phyloP scores from a whole-genome alignment of 2,797 vertebrate species.

The Thalassophryne amazonica region DNA sequence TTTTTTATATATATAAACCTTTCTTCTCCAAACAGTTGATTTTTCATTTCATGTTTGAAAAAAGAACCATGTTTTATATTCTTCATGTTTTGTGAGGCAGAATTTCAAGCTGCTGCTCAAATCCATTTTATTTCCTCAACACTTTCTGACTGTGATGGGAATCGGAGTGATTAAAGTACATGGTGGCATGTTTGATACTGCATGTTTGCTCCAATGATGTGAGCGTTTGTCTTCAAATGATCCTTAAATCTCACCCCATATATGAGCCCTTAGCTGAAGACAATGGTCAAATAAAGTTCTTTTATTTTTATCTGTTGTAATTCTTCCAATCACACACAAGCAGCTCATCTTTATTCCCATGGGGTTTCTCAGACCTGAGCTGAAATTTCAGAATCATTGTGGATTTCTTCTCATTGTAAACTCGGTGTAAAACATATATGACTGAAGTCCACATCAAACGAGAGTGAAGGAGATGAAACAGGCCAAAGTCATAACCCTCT shows the following conservation, averaged over 20 bases:
- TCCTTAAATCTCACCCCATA: slow-evolving; percentile 21
- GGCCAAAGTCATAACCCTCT: background rate
- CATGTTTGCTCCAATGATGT: slow-evolving; percentile 40
- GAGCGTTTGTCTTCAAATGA: slow-evolving; percentile 28
- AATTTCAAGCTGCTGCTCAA: slow-evolving; percentile 29
- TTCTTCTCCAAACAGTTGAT: no score
- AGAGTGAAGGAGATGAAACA: slow-evolving; percentile 4
- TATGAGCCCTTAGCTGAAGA: slow-evolving; percentile 35
- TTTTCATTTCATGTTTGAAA: no score
- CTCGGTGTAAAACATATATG: background rate
- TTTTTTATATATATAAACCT: no score
- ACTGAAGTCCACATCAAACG: background rate
- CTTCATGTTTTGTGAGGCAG: slow-evolving; percentile 14
- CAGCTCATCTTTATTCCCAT: no score
- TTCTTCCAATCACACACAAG: no score
- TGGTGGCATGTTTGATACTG: slow-evolving; percentile 48
- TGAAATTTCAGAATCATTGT: background rate
- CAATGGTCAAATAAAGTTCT: slow-evolving; percentile 57
- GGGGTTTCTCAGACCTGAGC: background rate
- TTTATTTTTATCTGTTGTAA: slow-evolving; percentile 55
- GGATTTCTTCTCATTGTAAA: background rate
- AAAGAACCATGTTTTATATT: slow-evolving; percentile 13
- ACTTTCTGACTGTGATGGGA: slow-evolving; percentile 10
- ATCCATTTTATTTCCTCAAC: slow-evolving; percentile 15
- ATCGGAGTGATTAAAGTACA: slow-evolving; percentile 15